Conservation (phyloP, 1,140 invertebrate genomes). For the Drosophila auraria region DNA sequence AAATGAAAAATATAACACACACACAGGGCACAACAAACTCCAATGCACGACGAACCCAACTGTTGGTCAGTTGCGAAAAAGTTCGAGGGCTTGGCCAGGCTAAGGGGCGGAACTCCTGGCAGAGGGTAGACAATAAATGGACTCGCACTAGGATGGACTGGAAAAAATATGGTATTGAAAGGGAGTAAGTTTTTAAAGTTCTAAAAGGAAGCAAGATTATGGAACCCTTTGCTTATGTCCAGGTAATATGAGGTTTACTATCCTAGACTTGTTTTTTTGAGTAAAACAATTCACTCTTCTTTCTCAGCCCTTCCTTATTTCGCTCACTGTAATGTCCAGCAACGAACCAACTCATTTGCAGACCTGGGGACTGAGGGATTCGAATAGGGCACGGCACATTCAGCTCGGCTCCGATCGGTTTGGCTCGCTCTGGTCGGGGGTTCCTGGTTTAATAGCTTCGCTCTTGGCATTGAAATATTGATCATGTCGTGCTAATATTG, state of each 20-base stretch:
- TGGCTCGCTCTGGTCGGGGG: slow-evolving; percentile 26
- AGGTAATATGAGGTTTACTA: too few species aligned
- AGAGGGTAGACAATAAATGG: slow-evolving; percentile 53
- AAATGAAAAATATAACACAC: slow-evolving; percentile 3
- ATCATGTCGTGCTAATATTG: slow-evolving; percentile 64
- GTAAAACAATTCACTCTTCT: not conserved
- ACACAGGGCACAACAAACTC: slow-evolving; percentile 26
- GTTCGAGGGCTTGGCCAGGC: slow-evolving; percentile 33
- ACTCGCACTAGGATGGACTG: slow-evolving; percentile 30
- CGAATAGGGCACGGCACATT: slow-evolving; percentile 55
- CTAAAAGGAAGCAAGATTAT: not conserved
- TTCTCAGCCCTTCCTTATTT: not conserved
- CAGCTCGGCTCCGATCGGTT: slow-evolving; percentile 32
- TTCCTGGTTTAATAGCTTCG: slow-evolving; percentile 67
- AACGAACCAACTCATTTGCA: slow-evolving; percentile 46
- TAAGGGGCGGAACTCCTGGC: slow-evolving; percentile 28
- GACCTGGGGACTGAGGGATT: slow-evolving; percentile 40
- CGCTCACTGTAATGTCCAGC: slow-evolving; percentile 22
- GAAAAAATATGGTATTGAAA: not conserved
- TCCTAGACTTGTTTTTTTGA: too few species aligned
- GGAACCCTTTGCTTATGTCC: not conserved
- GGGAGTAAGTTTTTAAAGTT: too few species aligned
- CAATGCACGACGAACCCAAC: slow-evolving; percentile 17
- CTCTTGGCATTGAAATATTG: slow-evolving; percentile 75
- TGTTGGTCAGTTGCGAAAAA: slow-evolving; percentile 49